Evolutionary conservation across 1,140 invertebrate species (phyloP).

Genomic region (Druon quercuslanigerum): DNA sequence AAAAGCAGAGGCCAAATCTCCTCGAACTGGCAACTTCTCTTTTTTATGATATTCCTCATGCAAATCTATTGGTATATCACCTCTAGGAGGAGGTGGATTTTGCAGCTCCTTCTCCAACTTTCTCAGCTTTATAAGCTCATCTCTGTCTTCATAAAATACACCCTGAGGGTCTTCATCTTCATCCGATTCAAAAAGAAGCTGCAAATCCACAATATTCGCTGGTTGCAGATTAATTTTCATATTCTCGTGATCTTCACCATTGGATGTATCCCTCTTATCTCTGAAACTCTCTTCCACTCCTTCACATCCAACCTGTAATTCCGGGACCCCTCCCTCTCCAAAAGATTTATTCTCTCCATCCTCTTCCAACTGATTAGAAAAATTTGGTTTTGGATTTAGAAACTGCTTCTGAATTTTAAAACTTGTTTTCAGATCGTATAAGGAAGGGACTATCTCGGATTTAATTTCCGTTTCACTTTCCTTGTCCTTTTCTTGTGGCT

Average conservation of each 20-base stretch:
- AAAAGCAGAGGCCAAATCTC: conserved; percentile 56
- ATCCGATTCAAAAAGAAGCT: conserved; percentile 39
- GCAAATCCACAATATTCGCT: conserved; percentile 14
- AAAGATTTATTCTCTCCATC: conserved; percentile 34
- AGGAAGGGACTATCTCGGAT: background rate
- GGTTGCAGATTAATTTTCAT: background rate
- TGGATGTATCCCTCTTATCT: conserved; percentile 38
- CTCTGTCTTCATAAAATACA: conserved; percentile 60
- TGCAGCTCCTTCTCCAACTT: conserved; percentile 43
- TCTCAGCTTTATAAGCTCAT: conserved; percentile 62
- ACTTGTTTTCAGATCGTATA: background rate
- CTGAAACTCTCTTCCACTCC: conserved; percentile 51
- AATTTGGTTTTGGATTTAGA: background rate
- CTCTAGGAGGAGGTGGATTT: conserved; percentile 45
- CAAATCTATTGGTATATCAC: conserved; percentile 61
- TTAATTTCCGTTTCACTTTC: background rate
- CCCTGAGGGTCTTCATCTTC: conserved; percentile 45
- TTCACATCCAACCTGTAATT: conserved; percentile 67
- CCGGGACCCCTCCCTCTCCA: conserved; percentile 57
- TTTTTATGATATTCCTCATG: conserved; percentile 47
- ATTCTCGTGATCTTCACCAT: conserved; percentile 37
- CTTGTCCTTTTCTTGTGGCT: background rate
- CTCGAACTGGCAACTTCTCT: conserved; percentile 58
- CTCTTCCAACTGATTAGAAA: conserved; percentile 7
- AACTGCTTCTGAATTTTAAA: background rate